Conservation (phyloP, 2,113 vertebrate genomes). For the Leptobrachium leishanense region DNA sequence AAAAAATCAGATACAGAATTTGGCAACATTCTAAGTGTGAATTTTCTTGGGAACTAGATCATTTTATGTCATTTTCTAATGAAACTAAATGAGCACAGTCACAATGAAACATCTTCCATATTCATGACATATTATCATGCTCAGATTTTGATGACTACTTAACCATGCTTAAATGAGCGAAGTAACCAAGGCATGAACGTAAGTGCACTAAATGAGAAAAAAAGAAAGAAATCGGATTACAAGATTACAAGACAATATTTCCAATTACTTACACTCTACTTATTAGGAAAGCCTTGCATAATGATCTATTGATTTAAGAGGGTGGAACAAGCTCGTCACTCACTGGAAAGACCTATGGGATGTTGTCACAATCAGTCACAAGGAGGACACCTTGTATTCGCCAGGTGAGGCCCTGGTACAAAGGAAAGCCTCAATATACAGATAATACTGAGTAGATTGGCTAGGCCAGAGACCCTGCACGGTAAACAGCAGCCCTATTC, state of each 20-base stretch:
- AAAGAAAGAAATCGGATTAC: conserved; percentile 44
- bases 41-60: conserved; percentile 12
- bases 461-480: too few species aligned
- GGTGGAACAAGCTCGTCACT: conserved; percentile 3
- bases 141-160: conserved; percentile 44
- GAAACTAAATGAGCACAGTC: conserved; percentile 43
- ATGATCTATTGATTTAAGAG: conserved; percentile 35
- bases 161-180: conserved; percentile 43
- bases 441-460: too few species aligned
- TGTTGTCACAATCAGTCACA: background rate
- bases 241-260: conserved; percentile 37
- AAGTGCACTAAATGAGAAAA: conserved; percentile 44
- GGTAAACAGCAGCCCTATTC: too few species aligned
- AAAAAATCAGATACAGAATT: conserved; percentile 12
- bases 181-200: conserved; percentile 46
- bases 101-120: conserved; percentile 46
- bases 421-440: too few species aligned
- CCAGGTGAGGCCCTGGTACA: too few species aligned
- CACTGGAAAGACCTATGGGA: conserved; percentile 1
- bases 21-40: conserved; percentile 20
- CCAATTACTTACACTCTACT: conserved; percentile 33
- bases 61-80: conserved; percentile 25
- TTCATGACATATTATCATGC: conserved; percentile 45
- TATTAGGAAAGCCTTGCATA: conserved; percentile 29
- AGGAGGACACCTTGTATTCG: too few species aligned